Evolutionary conservation across 2,797 vertebrate species (phyloP), one percentile per base, ranked within the genome.

Genomic region (Orestias chungarensis): DNA sequence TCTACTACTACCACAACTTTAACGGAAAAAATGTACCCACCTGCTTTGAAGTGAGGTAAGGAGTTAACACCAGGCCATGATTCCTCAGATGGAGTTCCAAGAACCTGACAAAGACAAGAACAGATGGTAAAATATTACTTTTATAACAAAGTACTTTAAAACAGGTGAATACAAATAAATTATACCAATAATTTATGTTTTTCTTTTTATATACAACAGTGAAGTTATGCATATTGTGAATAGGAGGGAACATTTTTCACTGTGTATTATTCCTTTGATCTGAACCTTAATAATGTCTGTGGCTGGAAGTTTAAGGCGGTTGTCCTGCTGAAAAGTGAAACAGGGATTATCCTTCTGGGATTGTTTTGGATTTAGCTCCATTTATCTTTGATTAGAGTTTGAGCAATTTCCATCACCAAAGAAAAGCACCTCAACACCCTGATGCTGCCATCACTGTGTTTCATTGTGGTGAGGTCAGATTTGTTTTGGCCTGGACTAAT

Each of bases 81-180:
- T n/a, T 97, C 96, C 83, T 97, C 96, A 17, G 95, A 96, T 47
- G 96, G 96, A 4, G 96, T 97, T 69, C 96, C 96, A 40, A 97
- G 94, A 79, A 97, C 95, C 96, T 97, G 72, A 27, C 70, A 52
- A 15, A 81, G 9, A 78, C 38, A 67, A 23, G 4, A 2, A 69
- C 11, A 10, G 12, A 57, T 31, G 31, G 15, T n/a, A 17, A 23
- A 7, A 12, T 10, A 33, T 27, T 27, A n/a, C 27, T 11, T 27
- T 27, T 17, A 57, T 57, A 27, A 33, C 29, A 31, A 57, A 20
- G 20, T 57, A 57, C 29, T 57, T 31, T 33, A 2, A 20, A 33
- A 57, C 4, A 7, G 15, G 17, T 11, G 33, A 10, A 20, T 23
- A 33, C 8, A 15, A 2, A 29, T 33, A 59, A 35, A n/a, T 57